Evolutionary conservation across 2,797 vertebrate species (phyloP).

Genomic region (Channallabes apus): DNA sequence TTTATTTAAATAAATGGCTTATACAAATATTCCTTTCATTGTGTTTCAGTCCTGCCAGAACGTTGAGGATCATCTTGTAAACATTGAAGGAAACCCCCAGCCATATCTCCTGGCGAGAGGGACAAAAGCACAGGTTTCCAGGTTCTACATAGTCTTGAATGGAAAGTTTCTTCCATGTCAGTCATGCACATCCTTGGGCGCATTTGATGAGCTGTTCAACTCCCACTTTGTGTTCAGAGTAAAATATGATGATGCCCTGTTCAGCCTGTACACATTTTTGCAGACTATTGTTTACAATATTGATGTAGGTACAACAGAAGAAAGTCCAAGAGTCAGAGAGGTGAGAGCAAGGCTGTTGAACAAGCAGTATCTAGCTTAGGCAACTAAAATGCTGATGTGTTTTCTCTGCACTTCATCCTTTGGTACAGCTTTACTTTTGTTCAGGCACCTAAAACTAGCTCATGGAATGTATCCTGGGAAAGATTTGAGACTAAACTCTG

Average conservation of each 20-base stretch:
- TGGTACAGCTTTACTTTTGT: too few species aligned
- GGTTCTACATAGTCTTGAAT: constrained; percentile 47
- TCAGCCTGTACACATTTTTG: constrained; percentile 47
- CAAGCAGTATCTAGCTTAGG: too few species aligned
- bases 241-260: constrained; percentile 19
- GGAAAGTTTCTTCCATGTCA: constrained; percentile 45
- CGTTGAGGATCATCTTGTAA: constrained; percentile 45
- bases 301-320: constrained; percentile 23
- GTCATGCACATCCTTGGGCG: constrained; percentile 39
- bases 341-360: too few species aligned
- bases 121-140: constrained; percentile 43
- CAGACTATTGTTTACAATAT: constrained; percentile 41
- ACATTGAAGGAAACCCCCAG: constrained; percentile 31
- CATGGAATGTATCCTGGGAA: too few species aligned
- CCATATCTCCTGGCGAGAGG: constrained; percentile 50
- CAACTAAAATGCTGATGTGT: too few species aligned
- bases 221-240: too few species aligned
- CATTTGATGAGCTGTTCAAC: constrained; percentile 49
- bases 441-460: too few species aligned
- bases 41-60: constrained; percentile 45
- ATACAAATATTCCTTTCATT: constrained; percentile 1
- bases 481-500: too few species aligned
- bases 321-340: too few species aligned
- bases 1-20: too few species aligned
- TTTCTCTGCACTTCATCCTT: too few species aligned